A percentile compares a stretch with the other conserved stretches of the same genome.
Evolutionary conservation across 2,888 invertebrate species (phyloP).

Genomic region (Drosophila peninsularis): DNA sequence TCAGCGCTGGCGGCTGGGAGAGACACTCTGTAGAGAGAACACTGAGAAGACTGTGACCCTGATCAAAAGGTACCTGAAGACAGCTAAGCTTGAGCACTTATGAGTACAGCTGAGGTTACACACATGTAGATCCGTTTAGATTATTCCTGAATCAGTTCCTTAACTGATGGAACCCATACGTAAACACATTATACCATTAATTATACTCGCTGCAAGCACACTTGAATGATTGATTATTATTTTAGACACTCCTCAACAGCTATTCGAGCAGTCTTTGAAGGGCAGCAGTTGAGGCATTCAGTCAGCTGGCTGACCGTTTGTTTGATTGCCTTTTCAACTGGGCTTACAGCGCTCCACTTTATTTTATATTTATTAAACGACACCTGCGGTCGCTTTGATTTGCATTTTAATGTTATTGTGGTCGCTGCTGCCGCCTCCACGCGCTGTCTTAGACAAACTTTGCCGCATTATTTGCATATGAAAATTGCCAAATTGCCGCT

Average conservation of each 20-base stretch:
- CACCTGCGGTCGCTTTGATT: slow-evolving; percentile 47
- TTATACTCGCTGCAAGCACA: neutral
- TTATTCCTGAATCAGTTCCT: too few species aligned
- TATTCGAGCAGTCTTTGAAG: too few species aligned
- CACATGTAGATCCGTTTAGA: too few species aligned
- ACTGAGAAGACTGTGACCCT: too few species aligned
- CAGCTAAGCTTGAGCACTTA: too few species aligned
- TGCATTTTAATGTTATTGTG: slow-evolving; percentile 51
- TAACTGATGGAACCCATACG: too few species aligned
- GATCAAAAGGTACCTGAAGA: too few species aligned
- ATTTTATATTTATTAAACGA: slow-evolving; percentile 18
- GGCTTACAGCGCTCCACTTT: slow-evolving; percentile 2
- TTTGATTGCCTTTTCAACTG: slow-evolving; percentile 29
- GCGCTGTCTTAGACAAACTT: slow-evolving; percentile 55
- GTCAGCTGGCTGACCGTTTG: slow-evolving; percentile 23
- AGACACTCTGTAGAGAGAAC: too few species aligned
- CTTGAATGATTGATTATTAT: neutral
- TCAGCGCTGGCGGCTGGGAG: too few species aligned
- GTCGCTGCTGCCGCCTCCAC: slow-evolving; percentile 19
- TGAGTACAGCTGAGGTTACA: too few species aligned
- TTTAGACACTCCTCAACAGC: too few species aligned
- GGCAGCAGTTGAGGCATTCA: neutral
- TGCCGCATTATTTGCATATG: slow-evolving; percentile 65
- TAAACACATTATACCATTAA: neutral
- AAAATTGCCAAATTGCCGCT: slow-evolving; percentile 60